Percentiles rank a stretch among this genome's conserved stretches.
phyloP scores from a whole-genome alignment of 37 sponge, comb jelly and placozoan genomes.

The Chondrilla cf. caribensis region DNA sequence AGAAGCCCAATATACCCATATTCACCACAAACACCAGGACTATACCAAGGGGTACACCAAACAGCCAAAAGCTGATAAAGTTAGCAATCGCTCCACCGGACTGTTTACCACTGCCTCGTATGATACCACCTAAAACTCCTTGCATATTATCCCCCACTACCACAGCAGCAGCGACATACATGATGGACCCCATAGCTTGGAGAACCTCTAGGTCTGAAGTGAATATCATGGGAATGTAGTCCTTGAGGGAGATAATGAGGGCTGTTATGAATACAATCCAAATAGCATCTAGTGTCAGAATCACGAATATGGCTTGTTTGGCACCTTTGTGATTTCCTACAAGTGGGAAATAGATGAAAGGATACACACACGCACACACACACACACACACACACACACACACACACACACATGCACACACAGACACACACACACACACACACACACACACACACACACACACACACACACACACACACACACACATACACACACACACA shows the following conservation, averaged over 20 bases:
- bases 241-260: not conserved
- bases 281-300: too few relatives aligned
- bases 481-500: too few relatives aligned
- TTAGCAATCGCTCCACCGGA: slow-evolving; percentile 28
- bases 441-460: too few relatives aligned
- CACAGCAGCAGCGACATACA: not conserved
- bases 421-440: too few relatives aligned
- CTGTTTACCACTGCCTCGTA: slow-evolving; percentile 55
- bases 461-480: too few relatives aligned
- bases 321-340: not conserved
- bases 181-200: not conserved
- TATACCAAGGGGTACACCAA: slow-evolving; percentile 56
- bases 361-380: too few relatives aligned
- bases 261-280: not conserved
- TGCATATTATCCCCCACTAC: not conserved
- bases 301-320: not conserved
- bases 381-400: too few relatives aligned
- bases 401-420: too few relatives aligned
- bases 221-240: not conserved
- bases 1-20: slow-evolving; percentile 47
- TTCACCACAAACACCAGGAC: slow-evolving; percentile 33
- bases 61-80: slow-evolving; percentile 25
- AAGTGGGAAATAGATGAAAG: not conserved
- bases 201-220: not conserved
- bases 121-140: slow-evolving; percentile 24